Evolutionary conservation across 2,113 vertebrate species (phyloP).

Genomic region (Alaudala cheleensis): DNA sequence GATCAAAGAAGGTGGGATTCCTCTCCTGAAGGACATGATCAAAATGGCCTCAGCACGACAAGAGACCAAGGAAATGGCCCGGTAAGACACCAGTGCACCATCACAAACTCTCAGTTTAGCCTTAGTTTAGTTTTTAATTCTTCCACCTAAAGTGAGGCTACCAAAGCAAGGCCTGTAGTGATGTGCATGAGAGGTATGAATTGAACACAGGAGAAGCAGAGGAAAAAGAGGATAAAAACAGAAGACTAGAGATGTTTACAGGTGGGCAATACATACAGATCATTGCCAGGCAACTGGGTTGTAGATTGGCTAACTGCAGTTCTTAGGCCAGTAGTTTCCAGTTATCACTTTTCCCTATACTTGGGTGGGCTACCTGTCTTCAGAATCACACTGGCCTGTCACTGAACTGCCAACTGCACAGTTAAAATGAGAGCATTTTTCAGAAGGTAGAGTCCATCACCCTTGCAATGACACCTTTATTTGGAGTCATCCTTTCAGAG

Average conservation of each 20-base stretch:
- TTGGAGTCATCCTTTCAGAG: background rate
- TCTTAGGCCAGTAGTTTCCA: background rate
- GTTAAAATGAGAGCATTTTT: background rate
- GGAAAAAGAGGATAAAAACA: background rate
- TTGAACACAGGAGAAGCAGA: background rate
- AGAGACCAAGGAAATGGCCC: conserved; percentile 96
- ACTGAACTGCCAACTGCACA: background rate
- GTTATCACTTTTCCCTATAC: background rate
- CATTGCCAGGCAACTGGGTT: background rate
- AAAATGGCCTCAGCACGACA: conserved; percentile 86
- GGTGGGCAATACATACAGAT: background rate
- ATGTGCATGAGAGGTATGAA: background rate
- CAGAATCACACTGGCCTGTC: background rate
- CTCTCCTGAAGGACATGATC: conserved; percentile 85
- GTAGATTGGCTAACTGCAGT: background rate
- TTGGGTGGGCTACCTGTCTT: background rate
- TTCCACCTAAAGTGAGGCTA: background rate
- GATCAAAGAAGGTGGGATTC: conserved; percentile 92
- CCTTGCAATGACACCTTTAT: background rate
- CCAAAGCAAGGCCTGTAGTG: background rate
- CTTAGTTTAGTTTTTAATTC: background rate
- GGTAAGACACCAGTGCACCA: conserved; percentile 71
- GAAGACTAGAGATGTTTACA: background rate
- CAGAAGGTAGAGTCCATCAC: background rate
- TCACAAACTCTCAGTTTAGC: background rate